Base-by-base conservation (phyloP, 1,140 invertebrate genomes). In the Trichonephila clavata region DNA sequence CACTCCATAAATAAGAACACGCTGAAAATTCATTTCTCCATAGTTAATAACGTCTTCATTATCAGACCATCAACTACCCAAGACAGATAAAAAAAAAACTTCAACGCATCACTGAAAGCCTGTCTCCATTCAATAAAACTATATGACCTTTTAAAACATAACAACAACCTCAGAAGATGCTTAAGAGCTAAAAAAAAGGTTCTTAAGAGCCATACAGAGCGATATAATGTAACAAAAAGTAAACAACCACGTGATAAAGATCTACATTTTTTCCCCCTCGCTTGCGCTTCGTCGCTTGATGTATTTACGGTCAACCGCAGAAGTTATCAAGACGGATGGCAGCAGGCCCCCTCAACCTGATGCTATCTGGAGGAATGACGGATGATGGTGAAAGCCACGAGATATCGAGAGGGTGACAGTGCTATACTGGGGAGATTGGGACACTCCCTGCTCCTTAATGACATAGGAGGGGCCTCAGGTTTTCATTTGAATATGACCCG, bases 221-320 rank as follows among this genome's bases (percentile, higher is more conserved):
- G 71, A 32, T 39, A 77, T 77, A 32, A 77, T 39, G 71, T 84
- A 84, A 84, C 81, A 24, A 59, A 59, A 50, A n/a, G 81, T 84
- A 84, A 84, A 84, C 39, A 84, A 84, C 50, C 50, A 57, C 8
- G 20, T n/a, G 50, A 50, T 59, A 50, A 84, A 84, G 50, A 24
- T 57, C 81, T 13, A 21, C 81, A 50, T 59, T 14, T 59, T 57
- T n/a, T 24, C 21, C 13, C 24, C n/a, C 24, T 14, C 13, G 27
- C 8, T 20, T 24, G 50, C 21, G 8, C n/a, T 84, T 84, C 43
- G 81, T 83, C 39, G 32, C 24, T 86, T 20, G 84, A 18, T 63
- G 84, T 59, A 86, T 86, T 86, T 86, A 86, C 57, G 84, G 84
- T 59, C 24, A 86, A 63, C 84, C 84, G 24, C n/a, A 24, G 13